Percentiles rank a stretch among this genome's conserved stretches.
These are phyloP conservation scores for Chelonia mydas DNA, from an alignment of 2,797 vertebrate genomes.

Conservation along the genomic window DNA sequence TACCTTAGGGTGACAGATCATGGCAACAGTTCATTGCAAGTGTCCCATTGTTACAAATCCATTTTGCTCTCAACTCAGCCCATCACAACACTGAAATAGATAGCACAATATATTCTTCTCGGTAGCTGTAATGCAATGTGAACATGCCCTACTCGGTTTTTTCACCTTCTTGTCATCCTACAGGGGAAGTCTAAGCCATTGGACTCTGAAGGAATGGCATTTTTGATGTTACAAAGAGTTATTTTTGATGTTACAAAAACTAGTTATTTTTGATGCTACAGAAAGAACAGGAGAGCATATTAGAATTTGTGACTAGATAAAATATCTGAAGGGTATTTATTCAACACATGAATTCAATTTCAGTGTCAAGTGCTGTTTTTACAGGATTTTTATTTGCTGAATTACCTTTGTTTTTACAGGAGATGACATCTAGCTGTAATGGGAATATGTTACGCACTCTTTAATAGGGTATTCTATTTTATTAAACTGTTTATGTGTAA, in stretches of 20 bases:
- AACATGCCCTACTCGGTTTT: background rate
- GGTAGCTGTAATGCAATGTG: background rate
- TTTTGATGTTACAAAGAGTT: background rate
- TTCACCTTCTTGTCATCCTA: background rate
- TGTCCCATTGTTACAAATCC: conserved; percentile 25
- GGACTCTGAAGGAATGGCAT: conserved; percentile 16
- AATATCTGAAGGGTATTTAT: conserved; percentile 46
- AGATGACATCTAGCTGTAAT: conserved; percentile 66
- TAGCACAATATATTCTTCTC: background rate
- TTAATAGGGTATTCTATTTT: conserved; percentile 66
- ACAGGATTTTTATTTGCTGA: conserved; percentile 63
- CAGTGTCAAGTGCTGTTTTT: conserved; percentile 35
- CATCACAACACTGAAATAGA: conserved; percentile 40
- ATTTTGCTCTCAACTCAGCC: conserved; percentile 43
- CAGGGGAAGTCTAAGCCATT: background rate
- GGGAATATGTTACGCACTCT: conserved; percentile 47
- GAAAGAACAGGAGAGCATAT: conserved; percentile 35
- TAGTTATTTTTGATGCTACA: conserved; percentile 38
- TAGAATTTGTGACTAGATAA: background rate
- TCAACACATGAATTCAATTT: conserved; percentile 68
- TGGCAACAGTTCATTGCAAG: conserved; percentile 38
- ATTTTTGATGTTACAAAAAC: conserved; percentile 34
- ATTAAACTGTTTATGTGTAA: conserved; percentile 65
- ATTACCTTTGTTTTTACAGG: conserved; percentile 57
- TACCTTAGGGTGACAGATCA: background rate